Percentiles rank a stretch among this genome's conserved stretches.
Conservation (phyloP, 2,888 invertebrate genomes). For the Yponomeuta sedellus region DNA sequence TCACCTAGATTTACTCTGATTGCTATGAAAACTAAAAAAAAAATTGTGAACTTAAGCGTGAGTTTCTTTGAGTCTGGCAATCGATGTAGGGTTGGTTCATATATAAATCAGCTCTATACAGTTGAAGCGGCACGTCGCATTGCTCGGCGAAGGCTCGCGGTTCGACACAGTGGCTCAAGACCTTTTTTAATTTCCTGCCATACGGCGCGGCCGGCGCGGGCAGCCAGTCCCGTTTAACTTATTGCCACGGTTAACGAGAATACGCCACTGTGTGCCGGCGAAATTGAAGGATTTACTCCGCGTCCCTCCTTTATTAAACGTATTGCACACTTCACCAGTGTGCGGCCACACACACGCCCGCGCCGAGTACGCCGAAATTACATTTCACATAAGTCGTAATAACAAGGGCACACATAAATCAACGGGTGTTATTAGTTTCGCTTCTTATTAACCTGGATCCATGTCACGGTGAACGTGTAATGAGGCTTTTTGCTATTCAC, state of each 20-base stretch:
- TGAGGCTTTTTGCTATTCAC: slow-evolving; percentile 30
- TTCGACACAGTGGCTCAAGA: slow-evolving; percentile 50
- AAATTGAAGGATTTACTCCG: slow-evolving; percentile 76
- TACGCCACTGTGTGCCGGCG: slow-evolving; percentile 74
- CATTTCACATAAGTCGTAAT: slow-evolving; percentile 77
- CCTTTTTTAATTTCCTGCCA: slow-evolving; percentile 67
- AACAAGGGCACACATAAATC: slow-evolving; percentile 75
- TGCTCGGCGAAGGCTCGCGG: slow-evolving; percentile 26
- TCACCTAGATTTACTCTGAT: too few relatives aligned
- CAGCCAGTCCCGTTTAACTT: slow-evolving; percentile 61
- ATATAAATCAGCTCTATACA: not conserved
- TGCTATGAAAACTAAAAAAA: not conserved
- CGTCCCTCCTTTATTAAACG: slow-evolving; percentile 76
- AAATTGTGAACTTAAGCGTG: too few relatives aligned
- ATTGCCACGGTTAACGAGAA: slow-evolving; percentile 76
- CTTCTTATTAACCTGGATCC: slow-evolving; percentile 60
- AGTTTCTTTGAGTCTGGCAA: not conserved
- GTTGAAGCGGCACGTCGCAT: not conserved
- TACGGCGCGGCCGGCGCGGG: slow-evolving; percentile 11
- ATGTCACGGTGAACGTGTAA: slow-evolving; percentile 41
- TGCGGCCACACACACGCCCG: slow-evolving; percentile 30
- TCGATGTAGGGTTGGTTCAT: not conserved
- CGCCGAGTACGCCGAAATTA: slow-evolving; percentile 68
- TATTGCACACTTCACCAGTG: slow-evolving; percentile 61
- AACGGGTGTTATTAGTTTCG: slow-evolving; percentile 72